These are phyloP conservation scores for Adoxophyes honmai DNA, from an alignment of 1,140 invertebrate species.

Conservation along the genomic window DNA sequence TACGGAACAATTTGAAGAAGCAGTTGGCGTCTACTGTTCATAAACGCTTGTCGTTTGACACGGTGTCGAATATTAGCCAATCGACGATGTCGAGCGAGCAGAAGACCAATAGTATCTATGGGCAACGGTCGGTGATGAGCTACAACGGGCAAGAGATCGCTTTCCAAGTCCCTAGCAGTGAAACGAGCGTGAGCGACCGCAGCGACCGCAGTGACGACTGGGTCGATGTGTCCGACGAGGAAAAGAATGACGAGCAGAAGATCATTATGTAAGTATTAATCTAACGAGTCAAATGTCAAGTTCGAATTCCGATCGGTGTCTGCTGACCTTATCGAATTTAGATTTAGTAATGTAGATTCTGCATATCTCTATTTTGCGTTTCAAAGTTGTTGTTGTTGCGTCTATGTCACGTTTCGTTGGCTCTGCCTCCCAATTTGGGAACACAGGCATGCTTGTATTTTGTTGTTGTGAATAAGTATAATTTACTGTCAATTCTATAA, in stretches of 20 bases:
- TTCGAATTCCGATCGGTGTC: neutral
- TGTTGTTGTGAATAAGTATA: too few relatives aligned
- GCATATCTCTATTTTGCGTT: too few relatives aligned
- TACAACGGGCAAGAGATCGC: slow-evolving; percentile 73
- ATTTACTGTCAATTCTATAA: too few relatives aligned
- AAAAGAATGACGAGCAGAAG: slow-evolving; percentile 64
- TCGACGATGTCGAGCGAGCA: slow-evolving; percentile 81
- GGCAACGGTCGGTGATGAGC: slow-evolving; percentile 75
- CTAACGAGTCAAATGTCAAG: neutral
- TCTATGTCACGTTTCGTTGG: too few relatives aligned
- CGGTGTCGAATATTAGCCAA: slow-evolving; percentile 74
- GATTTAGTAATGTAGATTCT: neutral
- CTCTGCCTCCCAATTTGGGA: too few relatives aligned
- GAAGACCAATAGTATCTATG: slow-evolving; percentile 82
- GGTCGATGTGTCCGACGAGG: slow-evolving; percentile 81
- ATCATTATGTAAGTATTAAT: slow-evolving; percentile 69
- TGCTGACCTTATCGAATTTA: neutral
- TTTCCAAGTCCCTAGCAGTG: slow-evolving; percentile 70
- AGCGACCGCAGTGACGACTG: slow-evolving; percentile 82
- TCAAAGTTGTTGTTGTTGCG: too few relatives aligned
- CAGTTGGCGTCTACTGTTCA: slow-evolving; percentile 50
- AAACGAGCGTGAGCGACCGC: slow-evolving; percentile 72
- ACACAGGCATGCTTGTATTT: too few relatives aligned
- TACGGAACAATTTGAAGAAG: slow-evolving; percentile 58
- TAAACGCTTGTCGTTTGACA: slow-evolving; percentile 65